A percentile compares a stretch with the other conserved stretches of the same genome.
phyloP scores from a whole-genome alignment of 2,113 vertebrate genomes.

The Laterallus jamaicensis region DNA sequence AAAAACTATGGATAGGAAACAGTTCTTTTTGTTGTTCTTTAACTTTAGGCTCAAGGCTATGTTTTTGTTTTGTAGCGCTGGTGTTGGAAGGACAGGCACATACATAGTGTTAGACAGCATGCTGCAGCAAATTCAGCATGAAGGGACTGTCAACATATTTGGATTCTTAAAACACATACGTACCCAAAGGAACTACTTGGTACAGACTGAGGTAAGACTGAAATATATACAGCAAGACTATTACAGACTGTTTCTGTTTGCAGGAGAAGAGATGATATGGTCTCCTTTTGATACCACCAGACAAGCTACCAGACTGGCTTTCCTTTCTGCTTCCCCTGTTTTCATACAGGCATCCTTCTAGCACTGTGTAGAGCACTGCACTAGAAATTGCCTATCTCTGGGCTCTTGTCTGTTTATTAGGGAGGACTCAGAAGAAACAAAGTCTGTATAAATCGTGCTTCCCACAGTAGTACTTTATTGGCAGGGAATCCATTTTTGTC shows the following conservation, averaged over 20 bases:
- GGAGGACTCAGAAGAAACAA: not conserved
- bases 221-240: not conserved
- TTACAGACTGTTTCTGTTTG: not conserved
- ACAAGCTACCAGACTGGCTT: not conserved
- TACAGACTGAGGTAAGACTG: conserved; percentile 92
- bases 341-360: not conserved
- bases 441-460: not conserved
- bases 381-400: not conserved
- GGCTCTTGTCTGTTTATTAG: not conserved
- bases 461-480: not conserved
- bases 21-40: not conserved
- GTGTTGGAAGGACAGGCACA: conserved; percentile 92
- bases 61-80: conserved; percentile 81
- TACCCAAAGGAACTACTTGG: conserved; percentile 93
- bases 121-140: conserved; percentile 90
- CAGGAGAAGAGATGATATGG: not conserved
- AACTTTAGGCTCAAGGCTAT: conserved; percentile 11
- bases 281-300: not conserved
- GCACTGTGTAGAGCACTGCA: not conserved
- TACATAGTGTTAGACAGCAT: conserved; percentile 97
- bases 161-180: conserved; percentile 97
- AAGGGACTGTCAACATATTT: conserved; percentile 86
- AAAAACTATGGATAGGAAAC: not conserved
- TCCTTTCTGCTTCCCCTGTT: not conserved
- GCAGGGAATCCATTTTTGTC: not conserved